Evolutionary conservation across 2,797 vertebrate genomes (phyloP).

Genomic region (Delichon dasypus): DNA sequence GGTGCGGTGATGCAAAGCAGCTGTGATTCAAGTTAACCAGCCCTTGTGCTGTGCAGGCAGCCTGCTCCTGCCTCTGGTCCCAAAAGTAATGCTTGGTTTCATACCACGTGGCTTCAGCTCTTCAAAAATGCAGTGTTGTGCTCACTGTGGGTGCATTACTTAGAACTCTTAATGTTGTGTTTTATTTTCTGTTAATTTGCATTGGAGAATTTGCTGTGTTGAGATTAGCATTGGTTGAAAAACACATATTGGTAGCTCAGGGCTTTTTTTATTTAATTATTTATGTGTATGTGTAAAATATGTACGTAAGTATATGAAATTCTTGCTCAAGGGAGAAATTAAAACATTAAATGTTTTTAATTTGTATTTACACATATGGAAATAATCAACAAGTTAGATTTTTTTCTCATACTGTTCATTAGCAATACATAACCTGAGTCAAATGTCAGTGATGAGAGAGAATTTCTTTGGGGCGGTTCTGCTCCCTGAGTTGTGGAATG

Average conservation of each 20-base stretch:
- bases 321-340: not conserved
- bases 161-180: not conserved
- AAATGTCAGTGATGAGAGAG: not conserved
- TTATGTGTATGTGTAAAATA: not conserved
- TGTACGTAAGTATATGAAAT: not conserved
- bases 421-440: not conserved
- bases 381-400: not conserved
- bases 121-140: not conserved
- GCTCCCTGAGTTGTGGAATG: not conserved
- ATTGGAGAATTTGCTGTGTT: not conserved
- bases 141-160: not conserved
- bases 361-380: not conserved
- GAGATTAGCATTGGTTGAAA: not conserved
- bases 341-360: not conserved
- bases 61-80: not conserved
- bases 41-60: not conserved
- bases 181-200: not conserved
- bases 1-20: constrained; percentile 24
- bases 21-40: not conserved
- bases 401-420: not conserved
- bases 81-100: not conserved
- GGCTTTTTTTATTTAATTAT: not conserved
- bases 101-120: not conserved
- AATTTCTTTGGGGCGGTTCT: not conserved
- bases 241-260: not conserved